Evolutionary conservation across 2,797 vertebrate genomes (phyloP).

Genomic region (Acipenser oxyrinchus): DNA sequence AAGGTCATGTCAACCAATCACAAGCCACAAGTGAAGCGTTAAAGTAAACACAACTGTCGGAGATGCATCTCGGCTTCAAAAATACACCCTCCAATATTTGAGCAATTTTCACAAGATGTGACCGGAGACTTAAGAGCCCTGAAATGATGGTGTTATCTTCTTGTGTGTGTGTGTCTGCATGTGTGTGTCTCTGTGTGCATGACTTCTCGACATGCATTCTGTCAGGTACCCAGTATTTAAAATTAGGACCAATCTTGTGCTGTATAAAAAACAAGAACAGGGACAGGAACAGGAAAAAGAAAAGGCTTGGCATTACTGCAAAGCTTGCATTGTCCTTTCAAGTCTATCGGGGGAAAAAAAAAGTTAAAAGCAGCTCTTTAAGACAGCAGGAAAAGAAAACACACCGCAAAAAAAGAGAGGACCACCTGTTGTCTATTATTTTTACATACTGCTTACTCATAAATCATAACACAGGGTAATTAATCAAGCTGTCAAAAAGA

Average conservation of each 20-base stretch:
- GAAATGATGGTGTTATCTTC: slow-evolving; percentile 59
- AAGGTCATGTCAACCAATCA: slow-evolving; percentile 86
- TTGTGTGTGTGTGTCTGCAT: slow-evolving; percentile 33
- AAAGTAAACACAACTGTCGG: slow-evolving; percentile 72
- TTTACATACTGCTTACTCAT: slow-evolving; percentile 99
- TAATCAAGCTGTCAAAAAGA: slow-evolving; percentile 99
- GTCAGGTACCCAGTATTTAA: too few relatives aligned
- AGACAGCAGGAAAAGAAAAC: slow-evolving; percentile 50
- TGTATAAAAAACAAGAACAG: too few relatives aligned
- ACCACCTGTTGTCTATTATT: slow-evolving; percentile 99
- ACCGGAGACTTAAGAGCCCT: slow-evolving; percentile 65
- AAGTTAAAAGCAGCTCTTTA: slow-evolving; percentile 42
- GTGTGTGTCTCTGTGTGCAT: slow-evolving; percentile 25
- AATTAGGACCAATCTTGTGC: slow-evolving; percentile 25
- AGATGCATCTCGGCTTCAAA: slow-evolving; percentile 59
- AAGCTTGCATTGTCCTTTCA: slow-evolving; percentile 48
- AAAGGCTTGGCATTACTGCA: slow-evolving; percentile 46
- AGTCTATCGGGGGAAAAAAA: slow-evolving; percentile 22
- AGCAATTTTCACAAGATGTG: slow-evolving; percentile 84
- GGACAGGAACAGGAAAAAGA: too few relatives aligned
- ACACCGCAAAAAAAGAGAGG: slow-evolving; percentile 50
- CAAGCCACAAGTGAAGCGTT: slow-evolving; percentile 77
- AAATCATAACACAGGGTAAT: slow-evolving; percentile 99
- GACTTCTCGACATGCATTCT: background rate
- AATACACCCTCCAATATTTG: slow-evolving; percentile 47